A percentile compares a stretch with the other conserved stretches of the same genome.
These are phyloP conservation scores for Petrolisthes manimaculis DNA, from an alignment of 2,888 invertebrate species.

Conservation along the genomic window DNA sequence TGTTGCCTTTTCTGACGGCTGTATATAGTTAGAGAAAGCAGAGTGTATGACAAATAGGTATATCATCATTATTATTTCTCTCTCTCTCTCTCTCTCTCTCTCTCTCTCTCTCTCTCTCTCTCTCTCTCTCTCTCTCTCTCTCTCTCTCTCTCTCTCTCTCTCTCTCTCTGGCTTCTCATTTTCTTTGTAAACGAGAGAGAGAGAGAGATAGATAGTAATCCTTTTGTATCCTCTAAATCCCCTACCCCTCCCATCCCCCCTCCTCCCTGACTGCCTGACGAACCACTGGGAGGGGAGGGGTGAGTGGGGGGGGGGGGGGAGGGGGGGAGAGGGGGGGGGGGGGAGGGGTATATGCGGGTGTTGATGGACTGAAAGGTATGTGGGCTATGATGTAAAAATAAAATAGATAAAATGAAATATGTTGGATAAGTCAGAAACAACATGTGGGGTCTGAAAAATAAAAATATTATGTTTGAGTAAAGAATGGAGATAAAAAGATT, in stretches of 20 bases:
- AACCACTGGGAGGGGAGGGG: neutral
- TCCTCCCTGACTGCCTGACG: neutral
- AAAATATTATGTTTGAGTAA: too few relatives aligned
- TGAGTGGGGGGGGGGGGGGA: neutral
- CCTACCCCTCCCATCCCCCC: neutral
- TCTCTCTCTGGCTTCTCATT: neutral
- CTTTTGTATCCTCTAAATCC: neutral
- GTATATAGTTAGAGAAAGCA: too few relatives aligned
- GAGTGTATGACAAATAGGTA: neutral
- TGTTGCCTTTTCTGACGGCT: too few relatives aligned
- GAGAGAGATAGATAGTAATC: neutral
- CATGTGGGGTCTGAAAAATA: too few relatives aligned
- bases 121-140: neutral
- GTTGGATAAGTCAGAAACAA: too few relatives aligned
- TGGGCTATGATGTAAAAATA: neutral
- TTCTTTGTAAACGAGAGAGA: constrained; percentile 1
- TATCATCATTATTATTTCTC: neutral
- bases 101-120: neutral
- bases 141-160: neutral
- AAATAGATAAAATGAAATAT: too few relatives aligned
- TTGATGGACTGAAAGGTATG: neutral
- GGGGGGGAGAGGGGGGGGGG: neutral
- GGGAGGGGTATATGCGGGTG: neutral
- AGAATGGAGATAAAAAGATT: too few relatives aligned
- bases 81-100: neutral